Conservation (phyloP, 2,113 vertebrate species). For the Antechinus flavipes region DNA sequence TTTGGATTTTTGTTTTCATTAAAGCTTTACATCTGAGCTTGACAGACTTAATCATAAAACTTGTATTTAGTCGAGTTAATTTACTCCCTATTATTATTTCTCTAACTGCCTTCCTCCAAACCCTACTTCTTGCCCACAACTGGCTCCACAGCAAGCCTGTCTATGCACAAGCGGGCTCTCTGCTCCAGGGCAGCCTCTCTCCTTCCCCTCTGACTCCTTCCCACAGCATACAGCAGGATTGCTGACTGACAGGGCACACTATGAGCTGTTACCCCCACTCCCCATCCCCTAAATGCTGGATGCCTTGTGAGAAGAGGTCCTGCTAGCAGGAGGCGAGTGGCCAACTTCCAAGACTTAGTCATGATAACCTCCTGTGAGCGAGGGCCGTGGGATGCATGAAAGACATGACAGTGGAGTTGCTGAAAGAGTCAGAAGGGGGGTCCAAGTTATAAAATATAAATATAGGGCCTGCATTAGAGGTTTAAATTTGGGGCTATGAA, state of each 20-base stretch:
- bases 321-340: background rate
- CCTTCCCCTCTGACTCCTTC: background rate
- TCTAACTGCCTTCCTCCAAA: background rate
- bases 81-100: background rate
- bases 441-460: background rate
- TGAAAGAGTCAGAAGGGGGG: background rate
- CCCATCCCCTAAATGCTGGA: background rate
- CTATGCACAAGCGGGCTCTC: background rate
- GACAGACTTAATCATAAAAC: background rate
- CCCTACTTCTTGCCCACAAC: background rate
- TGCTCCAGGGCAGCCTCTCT: background rate
- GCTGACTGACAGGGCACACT: background rate
- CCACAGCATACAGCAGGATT: background rate
- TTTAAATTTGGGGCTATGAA: background rate
- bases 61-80: background rate
- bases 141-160: background rate
- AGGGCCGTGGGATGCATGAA: background rate
- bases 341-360: background rate
- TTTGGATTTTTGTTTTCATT: background rate
- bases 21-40: slow-evolving; percentile 26
- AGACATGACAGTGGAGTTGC: background rate
- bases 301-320: background rate
- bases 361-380: background rate
- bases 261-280: background rate
- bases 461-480: background rate